Evolutionary conservation across 1,140 invertebrate genomes (phyloP), one percentile per base, ranked within the genome.

Genomic region (Oppia nitens): DNA sequence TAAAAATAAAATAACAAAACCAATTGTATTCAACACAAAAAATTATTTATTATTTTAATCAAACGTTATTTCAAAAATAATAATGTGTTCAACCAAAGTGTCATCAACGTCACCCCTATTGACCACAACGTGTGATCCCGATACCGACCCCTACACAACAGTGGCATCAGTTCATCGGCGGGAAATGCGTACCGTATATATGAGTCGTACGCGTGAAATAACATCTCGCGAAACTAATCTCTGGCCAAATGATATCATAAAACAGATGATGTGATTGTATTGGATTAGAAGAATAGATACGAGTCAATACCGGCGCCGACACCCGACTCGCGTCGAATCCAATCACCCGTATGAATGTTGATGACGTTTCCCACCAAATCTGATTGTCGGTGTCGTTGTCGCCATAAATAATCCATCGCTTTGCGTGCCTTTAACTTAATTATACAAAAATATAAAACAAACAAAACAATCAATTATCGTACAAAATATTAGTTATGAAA

Each of bases 241-340:
- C 67, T 68, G 48, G n/a, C n/a, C n/a, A n/a, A n/a, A 21, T 58
- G 17, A 29, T 25, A 58, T 48, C 6, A 12, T 55, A 60, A 48
- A 60, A 51, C 28, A 49, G 17, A 58, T 59, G 3, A 45, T 57
- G 53, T n/a, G n/a, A n/a, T n/a, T n/a, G n/a, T n/a, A n/a, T n/a
- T n/a, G n/a, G n/a, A n/a, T n/a, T n/a, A n/a, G n/a, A n/a, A n/a
- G n/a, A n/a, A n/a, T n/a, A n/a, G n/a, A 71, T 98, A 98, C 0
- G 91, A 96, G 72, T 98, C 94, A 64, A 97, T 97, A 11, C 95
- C 94, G 47, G 94, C 95, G n/a, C 95, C 95, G 21, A 98, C 91
- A 2, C 93, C 92, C 27, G 88, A 89, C 71, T 98, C 93, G 69
- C 90, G 79, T 24, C 92, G 75, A 3, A 97, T 81, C 93, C 93